phyloP scores from a whole-genome alignment of 1,140 invertebrate species.

The Acyrthosiphon pisum region DNA sequence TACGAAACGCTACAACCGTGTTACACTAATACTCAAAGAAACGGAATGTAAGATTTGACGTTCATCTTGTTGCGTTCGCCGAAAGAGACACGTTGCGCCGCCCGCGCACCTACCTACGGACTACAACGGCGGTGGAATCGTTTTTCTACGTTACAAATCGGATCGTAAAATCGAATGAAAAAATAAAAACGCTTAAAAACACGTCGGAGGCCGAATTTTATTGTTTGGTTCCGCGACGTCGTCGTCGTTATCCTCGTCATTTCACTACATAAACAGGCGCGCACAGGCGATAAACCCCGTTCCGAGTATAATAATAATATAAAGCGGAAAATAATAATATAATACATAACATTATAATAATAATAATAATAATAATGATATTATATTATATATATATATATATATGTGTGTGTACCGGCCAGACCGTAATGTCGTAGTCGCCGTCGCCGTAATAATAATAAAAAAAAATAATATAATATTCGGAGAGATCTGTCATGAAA shows the following conservation, averaged over 20 bases:
- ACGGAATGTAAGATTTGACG: conserved; percentile 27
- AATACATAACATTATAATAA: not conserved
- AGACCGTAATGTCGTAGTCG: not conserved
- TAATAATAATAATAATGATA: not conserved
- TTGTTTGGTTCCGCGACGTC: conserved; percentile 1
- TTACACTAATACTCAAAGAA: not conserved
- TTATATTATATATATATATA: too few relatives aligned
- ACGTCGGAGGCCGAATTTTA: conserved; percentile 17
- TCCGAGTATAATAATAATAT: not conserved
- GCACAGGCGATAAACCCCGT: not conserved
- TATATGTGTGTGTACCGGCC: too few relatives aligned
- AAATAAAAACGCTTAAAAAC: not conserved
- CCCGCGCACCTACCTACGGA: not conserved
- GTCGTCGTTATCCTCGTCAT: not conserved
- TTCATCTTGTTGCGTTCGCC: conserved; percentile 3
- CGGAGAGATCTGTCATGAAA: not conserved
- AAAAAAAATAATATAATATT: not conserved
- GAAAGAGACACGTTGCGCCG: not conserved
- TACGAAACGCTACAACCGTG: not conserved
- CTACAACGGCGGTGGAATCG: not conserved
- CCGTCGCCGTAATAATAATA: not conserved
- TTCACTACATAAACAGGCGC: not conserved
- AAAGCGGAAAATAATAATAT: not conserved
- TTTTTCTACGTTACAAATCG: not conserved
- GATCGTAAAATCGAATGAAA: not conserved